Percentiles rank a stretch among this genome's conserved stretches.
phyloP scores from a whole-genome alignment of 2,888 invertebrate species.

The Nebria brevicollis region DNA sequence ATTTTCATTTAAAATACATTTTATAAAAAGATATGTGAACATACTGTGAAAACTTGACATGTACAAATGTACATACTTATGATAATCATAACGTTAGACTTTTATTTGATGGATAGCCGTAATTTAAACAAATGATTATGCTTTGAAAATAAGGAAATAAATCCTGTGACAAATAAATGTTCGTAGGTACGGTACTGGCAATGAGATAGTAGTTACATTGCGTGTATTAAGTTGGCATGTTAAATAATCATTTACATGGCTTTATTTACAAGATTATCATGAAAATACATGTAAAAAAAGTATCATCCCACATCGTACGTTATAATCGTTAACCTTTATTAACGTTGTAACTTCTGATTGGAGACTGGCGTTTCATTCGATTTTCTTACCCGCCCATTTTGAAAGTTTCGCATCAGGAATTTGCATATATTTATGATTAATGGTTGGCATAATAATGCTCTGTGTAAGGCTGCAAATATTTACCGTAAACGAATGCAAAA shows the following conservation, averaged over 20 bases:
- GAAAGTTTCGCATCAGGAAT: slow-evolving; percentile 27
- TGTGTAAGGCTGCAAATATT: background rate
- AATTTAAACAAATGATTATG: too few species aligned
- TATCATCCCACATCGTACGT: slow-evolving; percentile 37
- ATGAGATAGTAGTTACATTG: slow-evolving; percentile 21
- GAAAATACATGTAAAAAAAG: slow-evolving; percentile 40
- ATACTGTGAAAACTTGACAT: too few species aligned
- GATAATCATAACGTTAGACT: too few species aligned
- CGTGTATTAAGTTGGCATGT: slow-evolving; percentile 38
- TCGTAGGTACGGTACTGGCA: slow-evolving; percentile 15
- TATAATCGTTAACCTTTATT: slow-evolving; percentile 44
- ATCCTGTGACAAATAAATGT: background rate
- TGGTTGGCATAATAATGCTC: slow-evolving; percentile 21
- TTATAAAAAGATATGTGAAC: too few species aligned
- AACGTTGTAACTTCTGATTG: slow-evolving; percentile 41
- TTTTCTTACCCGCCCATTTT: slow-evolving; percentile 40
- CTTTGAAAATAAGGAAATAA: background rate
- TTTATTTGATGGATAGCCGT: too few species aligned
- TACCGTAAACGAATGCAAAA: background rate
- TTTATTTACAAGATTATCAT: slow-evolving; percentile 42
- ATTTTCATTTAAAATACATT: too few species aligned
- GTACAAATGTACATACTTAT: too few species aligned
- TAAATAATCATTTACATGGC: slow-evolving; percentile 38
- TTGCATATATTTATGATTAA: slow-evolving; percentile 39
- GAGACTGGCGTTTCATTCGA: slow-evolving; percentile 31